Percentiles rank a stretch among this genome's conserved stretches.
Conservation (phyloP, 2,797 vertebrate species). For the Heliangelus exortis region DNA sequence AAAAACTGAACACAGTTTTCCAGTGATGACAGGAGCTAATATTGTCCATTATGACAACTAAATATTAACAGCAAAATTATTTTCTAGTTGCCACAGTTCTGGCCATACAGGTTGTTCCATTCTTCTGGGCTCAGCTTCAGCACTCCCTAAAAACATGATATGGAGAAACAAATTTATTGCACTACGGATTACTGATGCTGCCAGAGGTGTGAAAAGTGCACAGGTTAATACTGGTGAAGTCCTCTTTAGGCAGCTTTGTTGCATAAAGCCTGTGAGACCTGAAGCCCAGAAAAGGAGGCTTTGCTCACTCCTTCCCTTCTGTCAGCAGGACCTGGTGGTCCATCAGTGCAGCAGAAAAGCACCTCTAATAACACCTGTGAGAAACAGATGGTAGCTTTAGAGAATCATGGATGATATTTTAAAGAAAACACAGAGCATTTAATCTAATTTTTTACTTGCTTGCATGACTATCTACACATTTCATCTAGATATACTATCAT, state of each 20-base stretch:
- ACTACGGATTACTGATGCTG: not conserved
- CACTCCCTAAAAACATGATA: rapidly evolving
- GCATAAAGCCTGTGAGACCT: not conserved
- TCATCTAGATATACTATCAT: not conserved
- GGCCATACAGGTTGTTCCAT: not conserved
- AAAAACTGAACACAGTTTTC: not conserved
- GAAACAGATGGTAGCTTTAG: not conserved
- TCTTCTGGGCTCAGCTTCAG: not conserved
- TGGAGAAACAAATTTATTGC: not conserved
- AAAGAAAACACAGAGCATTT: not conserved
- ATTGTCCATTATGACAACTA: not conserved
- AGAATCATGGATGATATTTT: not conserved
- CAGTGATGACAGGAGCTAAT: not conserved
- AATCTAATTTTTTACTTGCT: not conserved
- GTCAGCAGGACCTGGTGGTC: not conserved
- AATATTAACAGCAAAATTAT: not conserved
- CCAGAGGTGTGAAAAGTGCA: not conserved
- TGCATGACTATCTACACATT: not conserved
- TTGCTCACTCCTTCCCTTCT: not conserved
- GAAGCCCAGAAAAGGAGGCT: not conserved
- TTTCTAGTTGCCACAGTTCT: not conserved
- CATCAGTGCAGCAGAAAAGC: not conserved
- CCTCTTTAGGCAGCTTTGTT: not conserved
- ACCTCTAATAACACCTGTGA: not conserved
- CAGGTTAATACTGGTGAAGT: not conserved